Percentiles rank a stretch among this genome's conserved stretches.
Conservation (phyloP, 37 sponge, comb jelly and placozoan genomes). For the Corticium candelabrum region DNA sequence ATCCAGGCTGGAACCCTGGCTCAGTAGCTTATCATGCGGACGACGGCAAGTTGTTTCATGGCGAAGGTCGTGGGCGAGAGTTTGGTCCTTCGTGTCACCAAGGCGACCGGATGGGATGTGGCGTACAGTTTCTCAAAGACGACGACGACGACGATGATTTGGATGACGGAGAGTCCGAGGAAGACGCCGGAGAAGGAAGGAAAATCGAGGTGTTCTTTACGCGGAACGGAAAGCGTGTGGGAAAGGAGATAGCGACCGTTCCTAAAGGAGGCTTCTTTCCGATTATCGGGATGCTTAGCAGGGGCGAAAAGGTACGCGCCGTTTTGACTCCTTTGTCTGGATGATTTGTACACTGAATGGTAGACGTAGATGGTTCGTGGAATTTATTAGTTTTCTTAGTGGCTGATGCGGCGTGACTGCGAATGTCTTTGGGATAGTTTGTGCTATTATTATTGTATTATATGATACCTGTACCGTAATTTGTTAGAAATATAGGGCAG, state of each 20-base stretch:
- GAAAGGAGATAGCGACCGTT: constrained; percentile 35
- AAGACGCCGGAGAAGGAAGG: not conserved
- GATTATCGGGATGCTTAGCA: constrained; percentile 59
- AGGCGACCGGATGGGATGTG: constrained; percentile 11
- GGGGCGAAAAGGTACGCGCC: constrained; percentile 35
- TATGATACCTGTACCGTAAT: no score
- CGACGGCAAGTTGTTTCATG: constrained; percentile 17
- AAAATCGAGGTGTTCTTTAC: constrained; percentile 59
- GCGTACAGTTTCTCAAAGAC: constrained; percentile 3
- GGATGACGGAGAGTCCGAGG: not conserved
- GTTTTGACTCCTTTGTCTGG: constrained; percentile 48
- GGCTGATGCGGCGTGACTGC: no score
- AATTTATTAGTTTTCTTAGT: no score
- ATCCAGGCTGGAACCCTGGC: constrained; percentile 19
- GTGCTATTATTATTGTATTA: no score
- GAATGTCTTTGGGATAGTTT: no score
- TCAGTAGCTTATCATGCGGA: constrained; percentile 8
- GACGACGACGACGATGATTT: not conserved
- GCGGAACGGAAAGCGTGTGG: constrained; percentile 54
- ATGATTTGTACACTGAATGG: constrained; percentile 6
- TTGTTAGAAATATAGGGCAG: no score
- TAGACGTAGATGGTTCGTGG: not conserved
- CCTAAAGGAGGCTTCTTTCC: constrained; percentile 76
- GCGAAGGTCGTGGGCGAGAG: not conserved
- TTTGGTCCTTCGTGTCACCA: constrained; percentile 9